Conservation (phyloP, 2,113 vertebrate species). For the Athene cunicularia region DNA sequence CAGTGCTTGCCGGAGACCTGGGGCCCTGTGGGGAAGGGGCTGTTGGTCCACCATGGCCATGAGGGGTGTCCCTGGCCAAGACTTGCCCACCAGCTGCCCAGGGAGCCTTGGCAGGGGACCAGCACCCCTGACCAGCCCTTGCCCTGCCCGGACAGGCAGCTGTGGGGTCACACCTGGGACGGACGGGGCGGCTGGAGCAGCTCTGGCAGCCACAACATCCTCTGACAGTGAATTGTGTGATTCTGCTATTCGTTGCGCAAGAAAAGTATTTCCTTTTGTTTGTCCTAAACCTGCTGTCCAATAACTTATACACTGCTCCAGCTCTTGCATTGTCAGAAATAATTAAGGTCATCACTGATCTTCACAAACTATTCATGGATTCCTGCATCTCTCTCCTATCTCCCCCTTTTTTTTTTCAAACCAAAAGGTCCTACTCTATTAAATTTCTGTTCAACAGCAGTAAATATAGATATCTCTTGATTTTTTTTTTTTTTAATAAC, state of each 20-base stretch:
- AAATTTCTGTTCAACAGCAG: not conserved
- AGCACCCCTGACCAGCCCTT: not conserved
- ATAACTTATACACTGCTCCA: not conserved
- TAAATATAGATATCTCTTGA: not conserved
- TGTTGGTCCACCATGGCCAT: not conserved
- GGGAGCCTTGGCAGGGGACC: fast-evolving
- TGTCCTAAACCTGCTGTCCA: not conserved
- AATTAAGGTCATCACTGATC: not conserved
- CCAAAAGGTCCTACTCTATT: not conserved
- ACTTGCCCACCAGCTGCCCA: fast-evolving
- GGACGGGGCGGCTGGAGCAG: not conserved
- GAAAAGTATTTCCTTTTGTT: not conserved
- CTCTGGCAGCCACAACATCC: not conserved
- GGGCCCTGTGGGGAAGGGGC: fast-evolving
- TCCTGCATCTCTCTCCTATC: not conserved
- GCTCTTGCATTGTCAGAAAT: not conserved
- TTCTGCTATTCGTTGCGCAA: not conserved
- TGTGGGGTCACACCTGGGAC: fast-evolving
- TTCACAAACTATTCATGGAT: not conserved
- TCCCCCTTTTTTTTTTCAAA: not conserved
- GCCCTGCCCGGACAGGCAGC: fast-evolving
- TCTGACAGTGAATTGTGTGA: not conserved
- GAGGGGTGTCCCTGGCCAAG: not conserved
- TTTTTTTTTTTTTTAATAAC: not conserved
- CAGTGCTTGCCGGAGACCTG: fast-evolving